Conservation (phyloP, 1,140 invertebrate species). For the Drosophila ananassae region DNA sequence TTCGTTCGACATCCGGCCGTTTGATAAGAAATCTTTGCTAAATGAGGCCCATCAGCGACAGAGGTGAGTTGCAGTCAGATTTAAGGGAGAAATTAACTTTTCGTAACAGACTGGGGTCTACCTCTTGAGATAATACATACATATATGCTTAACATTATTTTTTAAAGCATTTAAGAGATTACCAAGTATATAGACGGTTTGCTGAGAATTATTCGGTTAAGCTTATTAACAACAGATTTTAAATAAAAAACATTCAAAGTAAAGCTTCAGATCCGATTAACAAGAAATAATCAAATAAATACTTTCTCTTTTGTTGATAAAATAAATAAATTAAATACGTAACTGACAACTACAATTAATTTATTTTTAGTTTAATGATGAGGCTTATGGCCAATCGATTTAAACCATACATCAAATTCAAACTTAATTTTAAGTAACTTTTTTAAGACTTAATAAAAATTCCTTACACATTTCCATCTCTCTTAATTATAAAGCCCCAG, state of each 20-base stretch:
- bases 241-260: background rate
- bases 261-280: background rate
- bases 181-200: background rate
- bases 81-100: background rate
- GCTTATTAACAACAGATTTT: background rate
- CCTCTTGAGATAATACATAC: no score
- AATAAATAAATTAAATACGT: no score
- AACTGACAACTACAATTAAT: no score
- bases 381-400: no score
- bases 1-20: slow-evolving; percentile 37
- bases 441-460: no score
- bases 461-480: no score
- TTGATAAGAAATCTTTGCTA: slow-evolving; percentile 47
- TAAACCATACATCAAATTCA: no score
- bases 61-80: slow-evolving; percentile 31
- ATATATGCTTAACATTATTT: no score
- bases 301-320: background rate
- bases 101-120: background rate
- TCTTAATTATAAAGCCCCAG: background rate
- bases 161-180: background rate
- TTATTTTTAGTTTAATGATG: no score
- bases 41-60: slow-evolving; percentile 48
- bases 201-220: background rate
- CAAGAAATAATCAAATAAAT: background rate
- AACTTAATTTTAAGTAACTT: no score